Evolutionary conservation across 1,140 invertebrate genomes (phyloP).

Genomic region (Halesus radiatus): DNA sequence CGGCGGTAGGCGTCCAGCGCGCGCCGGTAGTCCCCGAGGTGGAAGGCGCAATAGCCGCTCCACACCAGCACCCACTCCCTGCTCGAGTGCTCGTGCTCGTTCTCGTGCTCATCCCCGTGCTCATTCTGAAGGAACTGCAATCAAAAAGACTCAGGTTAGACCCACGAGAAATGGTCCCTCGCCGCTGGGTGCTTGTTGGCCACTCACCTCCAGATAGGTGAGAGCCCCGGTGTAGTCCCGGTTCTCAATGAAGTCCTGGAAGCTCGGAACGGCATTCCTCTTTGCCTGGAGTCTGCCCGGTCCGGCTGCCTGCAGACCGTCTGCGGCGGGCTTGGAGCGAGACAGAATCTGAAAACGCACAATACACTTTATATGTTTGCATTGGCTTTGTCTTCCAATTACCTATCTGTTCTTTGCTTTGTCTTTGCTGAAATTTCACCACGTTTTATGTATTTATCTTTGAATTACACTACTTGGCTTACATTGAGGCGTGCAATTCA

Average conservation of each 20-base stretch:
- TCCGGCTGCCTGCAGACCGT: conserved; percentile 54
- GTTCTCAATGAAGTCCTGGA: conserved; percentile 92
- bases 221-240: conserved; percentile 95
- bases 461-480: too few species aligned
- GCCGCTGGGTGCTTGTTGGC: too few species aligned
- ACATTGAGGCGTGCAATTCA: too few species aligned
- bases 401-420: too few species aligned
- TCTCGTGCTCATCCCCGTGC: too few species aligned
- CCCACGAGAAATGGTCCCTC: too few species aligned
- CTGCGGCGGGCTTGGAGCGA: conserved; percentile 77
- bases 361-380: too few species aligned
- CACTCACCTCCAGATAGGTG: conserved; percentile 88
- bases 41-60: conserved; percentile 95
- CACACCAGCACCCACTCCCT: conserved; percentile 80
- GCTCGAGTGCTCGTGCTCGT: background rate
- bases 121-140: conserved; percentile 23
- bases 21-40: conserved; percentile 92
- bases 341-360: conserved; percentile 75
- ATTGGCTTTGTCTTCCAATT: too few species aligned
- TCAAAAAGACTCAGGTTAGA: too few species aligned
- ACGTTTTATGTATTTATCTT: too few species aligned
- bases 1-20: conserved; percentile 83
- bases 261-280: conserved; percentile 72
- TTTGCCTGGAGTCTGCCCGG: conserved; percentile 58
- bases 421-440: too few species aligned